Base-by-base conservation (phyloP, 2,113 vertebrate genomes). In the Pygoscelis antarcticus region DNA sequence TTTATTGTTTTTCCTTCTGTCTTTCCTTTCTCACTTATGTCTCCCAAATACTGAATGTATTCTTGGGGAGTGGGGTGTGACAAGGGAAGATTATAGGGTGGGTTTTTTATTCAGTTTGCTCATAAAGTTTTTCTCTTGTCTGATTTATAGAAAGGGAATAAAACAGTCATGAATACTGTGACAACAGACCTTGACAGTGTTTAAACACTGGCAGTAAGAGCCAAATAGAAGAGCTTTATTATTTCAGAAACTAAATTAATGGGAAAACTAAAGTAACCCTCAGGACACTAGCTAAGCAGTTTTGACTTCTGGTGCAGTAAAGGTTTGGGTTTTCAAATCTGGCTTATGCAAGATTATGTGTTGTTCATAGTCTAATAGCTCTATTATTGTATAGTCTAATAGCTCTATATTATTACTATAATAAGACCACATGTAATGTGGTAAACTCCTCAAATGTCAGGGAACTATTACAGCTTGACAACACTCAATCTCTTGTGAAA, bases 51-150 rank as follows among this genome's bases (percentile, higher is more conserved):
- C 2, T 36, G 5, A 77, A 78, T n/a, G 5, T 62, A 25, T 76
- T 84, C 17, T 69, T 79, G 36, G 2, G 3, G 3, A 4, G 1
- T 29, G 4, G 5, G 15, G 8, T 15, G 5, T 7, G 18, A 42
- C 38, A 82, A 3, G 4, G 19, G 29, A 64, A 68, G 20, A 21
- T 17, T 58, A 2, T 4, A 0, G 4, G 11, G 3, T 6, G 2
- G 4, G 17, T 6, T 9, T 8, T 8, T 38, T 49, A 42, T 77
- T 60, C 10, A 13, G 5, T 61, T 81, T 61, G 17, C 26, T 46
- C 3, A 49, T 30, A 34, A 80, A 52, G 4, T 15, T 64, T 83
- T 80, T 55, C 8, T 60, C 22, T 58, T 79, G 9, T 55, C 32
- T 74, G 20, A 40, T 60, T 76, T 85, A 51, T 22, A 49, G 21